Evolutionary conservation across 53 echinoderm and acorn worm species (phyloP), one percentile per base, ranked within the genome.

Genomic region (Astropecten irregularis): DNA sequence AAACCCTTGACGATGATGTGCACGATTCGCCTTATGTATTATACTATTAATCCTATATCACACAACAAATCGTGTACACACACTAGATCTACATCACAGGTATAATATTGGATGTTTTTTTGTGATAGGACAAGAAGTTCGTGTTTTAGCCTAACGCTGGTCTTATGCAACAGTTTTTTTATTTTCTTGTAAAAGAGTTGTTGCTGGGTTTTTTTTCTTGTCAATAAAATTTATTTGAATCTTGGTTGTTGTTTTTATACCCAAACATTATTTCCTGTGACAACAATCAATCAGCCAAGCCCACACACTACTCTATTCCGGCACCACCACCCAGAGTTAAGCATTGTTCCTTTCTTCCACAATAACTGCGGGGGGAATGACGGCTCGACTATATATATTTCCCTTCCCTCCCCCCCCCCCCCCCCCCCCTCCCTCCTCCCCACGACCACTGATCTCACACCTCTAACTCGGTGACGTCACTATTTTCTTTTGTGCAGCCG

Each of bases 381-480:
- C 63, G 64, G 44, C 18, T 46, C 63, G 28, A 50, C 31, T 62
- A 81, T 65, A 52, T 54, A 51, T 68, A 8, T 57, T 26, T 18
- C 58, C 27, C 27, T 16, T 57, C 58, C 5, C 58, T 57, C 58
- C 27, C 58, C 15, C 58, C 15, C 58, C 27, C 58, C 27, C 58
- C 15, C 58, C 58, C 58, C n/a, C 58, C 58, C 27, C 5, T 6
- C 8, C 58, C 51, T 33, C 21, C 53, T 10, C 10, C 52, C 50
- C 40, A 46, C 63, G 20, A 39, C 83, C 40, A 16, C 23, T 40
- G 39, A 53, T 65, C 83, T 82, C 68, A 79, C 62, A 79, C 79
- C 79, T 79, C 79, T 79, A 79, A 60, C 79, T 60, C 46, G 79
- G 62, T 79, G 79, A 79, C 79, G 79, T 79, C 79, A 79, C 79